phyloP scores from a whole-genome alignment of 2,113 vertebrate species.

The Nettapus auritus region DNA sequence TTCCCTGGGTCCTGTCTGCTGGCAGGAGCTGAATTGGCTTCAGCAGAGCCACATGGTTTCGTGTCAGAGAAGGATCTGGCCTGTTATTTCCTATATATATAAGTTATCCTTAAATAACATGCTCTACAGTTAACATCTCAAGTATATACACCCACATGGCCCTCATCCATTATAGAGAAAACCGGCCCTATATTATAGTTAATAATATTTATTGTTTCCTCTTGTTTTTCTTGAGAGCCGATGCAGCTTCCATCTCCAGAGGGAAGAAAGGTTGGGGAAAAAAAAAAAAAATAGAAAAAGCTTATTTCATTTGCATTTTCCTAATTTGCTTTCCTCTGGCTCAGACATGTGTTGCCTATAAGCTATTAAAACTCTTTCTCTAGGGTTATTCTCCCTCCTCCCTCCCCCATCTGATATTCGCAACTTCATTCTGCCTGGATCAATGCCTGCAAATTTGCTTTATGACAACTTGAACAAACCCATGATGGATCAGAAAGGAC shows the following conservation, averaged over 20 bases:
- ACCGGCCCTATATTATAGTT: background rate
- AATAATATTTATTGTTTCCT: background rate
- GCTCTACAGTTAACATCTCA: background rate
- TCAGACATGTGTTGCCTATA: slow-evolving; percentile 68
- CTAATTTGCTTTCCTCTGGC: slow-evolving; percentile 54
- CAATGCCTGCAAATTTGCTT: slow-evolving; percentile 90
- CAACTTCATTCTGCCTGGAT: slow-evolving; percentile 77
- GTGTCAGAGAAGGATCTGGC: background rate
- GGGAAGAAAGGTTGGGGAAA: slow-evolving; percentile 4
- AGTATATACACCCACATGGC: background rate
- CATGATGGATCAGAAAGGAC: slow-evolving; percentile 79
- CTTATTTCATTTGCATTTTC: slow-evolving; percentile 63
- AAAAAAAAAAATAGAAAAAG: background rate
- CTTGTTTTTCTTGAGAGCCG: slow-evolving; percentile 7
- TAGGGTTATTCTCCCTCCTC: slow-evolving; percentile 49
- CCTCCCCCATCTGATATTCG: slow-evolving; percentile 59
- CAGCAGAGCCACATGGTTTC: background rate
- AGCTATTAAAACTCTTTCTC: slow-evolving; percentile 74
- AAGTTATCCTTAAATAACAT: background rate
- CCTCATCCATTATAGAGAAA: background rate
- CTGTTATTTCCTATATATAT: background rate
- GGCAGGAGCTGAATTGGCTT: background rate
- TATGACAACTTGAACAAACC: slow-evolving; percentile 84
- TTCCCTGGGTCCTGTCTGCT: slow-evolving; percentile 27
- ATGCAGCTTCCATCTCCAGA: slow-evolving; percentile 36